phyloP scores from a whole-genome alignment of 23 tunicate species.

The Halocynthia roretzi region DNA sequence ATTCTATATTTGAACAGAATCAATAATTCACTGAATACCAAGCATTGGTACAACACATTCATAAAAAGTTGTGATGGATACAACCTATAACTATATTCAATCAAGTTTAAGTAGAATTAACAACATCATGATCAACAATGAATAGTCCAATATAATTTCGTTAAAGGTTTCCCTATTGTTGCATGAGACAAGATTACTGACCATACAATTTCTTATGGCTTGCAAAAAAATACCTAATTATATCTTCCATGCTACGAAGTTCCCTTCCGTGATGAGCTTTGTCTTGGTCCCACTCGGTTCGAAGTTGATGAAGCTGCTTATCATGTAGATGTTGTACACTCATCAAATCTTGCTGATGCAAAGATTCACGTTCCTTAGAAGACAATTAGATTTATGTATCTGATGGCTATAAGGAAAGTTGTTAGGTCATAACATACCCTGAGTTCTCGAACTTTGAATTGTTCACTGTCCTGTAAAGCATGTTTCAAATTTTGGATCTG shows the following conservation, averaged over 20 bases:
- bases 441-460: conserved; percentile 57
- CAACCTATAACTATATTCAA: not conserved
- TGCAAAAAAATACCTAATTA: conserved; percentile 29
- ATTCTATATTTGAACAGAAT: too few relatives aligned
- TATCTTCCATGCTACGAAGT: conserved; percentile 46
- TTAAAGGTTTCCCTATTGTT: too few relatives aligned
- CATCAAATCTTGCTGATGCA: conserved; percentile 87
- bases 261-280: conserved; percentile 50
- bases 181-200: too few relatives aligned
- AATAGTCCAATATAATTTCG: too few relatives aligned
- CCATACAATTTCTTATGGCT: too few relatives aligned
- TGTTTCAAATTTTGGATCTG: conserved; percentile 68
- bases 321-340: conserved; percentile 84
- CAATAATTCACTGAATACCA: too few relatives aligned
- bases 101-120: too few relatives aligned
- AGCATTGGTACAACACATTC: too few relatives aligned
- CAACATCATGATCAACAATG: too few relatives aligned
- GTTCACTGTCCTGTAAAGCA: conserved; percentile 85
- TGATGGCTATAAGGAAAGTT: not conserved
- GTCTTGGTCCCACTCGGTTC: conserved; percentile 74
- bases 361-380: conserved; percentile 58
- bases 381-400: not conserved
- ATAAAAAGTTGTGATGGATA: not conserved
- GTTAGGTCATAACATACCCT: conserved; percentile 22
- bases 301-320: conserved; percentile 71